Evolutionary conservation across 2,888 invertebrate genomes (phyloP).

Genomic region (Flexamia atlantica): DNA sequence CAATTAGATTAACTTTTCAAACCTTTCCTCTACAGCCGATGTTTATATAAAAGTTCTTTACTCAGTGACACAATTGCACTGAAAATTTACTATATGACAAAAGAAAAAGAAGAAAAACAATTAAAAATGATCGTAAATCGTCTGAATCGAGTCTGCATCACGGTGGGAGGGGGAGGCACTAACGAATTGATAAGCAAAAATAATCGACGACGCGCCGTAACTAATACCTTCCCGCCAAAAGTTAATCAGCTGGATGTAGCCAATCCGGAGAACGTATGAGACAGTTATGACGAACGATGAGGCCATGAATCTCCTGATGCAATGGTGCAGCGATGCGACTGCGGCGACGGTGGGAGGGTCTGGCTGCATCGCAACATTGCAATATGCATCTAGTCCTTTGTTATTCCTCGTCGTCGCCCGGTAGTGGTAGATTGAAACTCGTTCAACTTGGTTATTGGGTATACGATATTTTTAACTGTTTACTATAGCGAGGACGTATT

Average conservation of each 20-base stretch:
- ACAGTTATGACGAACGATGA: slow-evolving; percentile 49
- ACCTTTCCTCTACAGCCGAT: no score
- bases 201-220: slow-evolving; percentile 41
- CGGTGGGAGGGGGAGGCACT: background rate
- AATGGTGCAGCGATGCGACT: slow-evolving; percentile 29
- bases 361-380: background rate
- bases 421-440: no score
- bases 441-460: no score
- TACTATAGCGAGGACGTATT: no score
- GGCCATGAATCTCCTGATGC: background rate
- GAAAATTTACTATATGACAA: no score
- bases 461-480: no score
- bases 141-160: background rate
- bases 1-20: no score
- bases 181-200: slow-evolving; percentile 48
- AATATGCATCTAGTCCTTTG: background rate
- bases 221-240: slow-evolving; percentile 54
- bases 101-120: background rate
- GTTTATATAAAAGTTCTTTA: no score
- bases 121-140: background rate
- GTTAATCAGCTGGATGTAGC: slow-evolving; percentile 47
- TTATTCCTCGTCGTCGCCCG: no score
- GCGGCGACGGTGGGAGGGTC: background rate
- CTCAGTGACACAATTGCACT: no score
- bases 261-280: slow-evolving; percentile 37